phyloP scores from a whole-genome alignment of 2,888 invertebrate genomes.

The Tridacna crocea region DNA sequence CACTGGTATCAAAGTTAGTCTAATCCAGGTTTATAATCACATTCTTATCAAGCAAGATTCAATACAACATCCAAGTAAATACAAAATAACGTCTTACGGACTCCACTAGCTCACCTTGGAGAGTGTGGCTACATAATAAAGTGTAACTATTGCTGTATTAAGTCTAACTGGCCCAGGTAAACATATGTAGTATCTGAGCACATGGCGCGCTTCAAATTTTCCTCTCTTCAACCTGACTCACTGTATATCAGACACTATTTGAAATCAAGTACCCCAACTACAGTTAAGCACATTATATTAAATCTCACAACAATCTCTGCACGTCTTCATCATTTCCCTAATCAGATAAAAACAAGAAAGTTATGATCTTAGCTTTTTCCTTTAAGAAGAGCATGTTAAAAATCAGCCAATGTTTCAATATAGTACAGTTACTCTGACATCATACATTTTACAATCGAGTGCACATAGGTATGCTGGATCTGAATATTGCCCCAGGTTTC shows the following conservation, averaged over 20 bases:
- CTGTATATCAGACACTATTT: background rate
- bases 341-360: slow-evolving; percentile 13
- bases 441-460: slow-evolving; percentile 1
- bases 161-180: slow-evolving; percentile 2
- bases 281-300: background rate
- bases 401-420: slow-evolving; percentile 11
- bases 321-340: slow-evolving; percentile 11
- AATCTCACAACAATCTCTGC: slow-evolving; percentile 10
- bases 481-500: background rate
- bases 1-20: background rate
- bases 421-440: background rate
- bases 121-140: background rate
- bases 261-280: background rate
- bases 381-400: too few relatives aligned
- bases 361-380: too few relatives aligned
- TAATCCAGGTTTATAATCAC: background rate
- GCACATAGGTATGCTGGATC: background rate
- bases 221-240: background rate
- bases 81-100: background rate
- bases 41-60: background rate
- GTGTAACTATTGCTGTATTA: background rate
- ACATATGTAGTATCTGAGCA: background rate
- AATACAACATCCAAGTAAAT: background rate
- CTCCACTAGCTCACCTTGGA: background rate
- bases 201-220: slow-evolving; percentile 4